phyloP scores from a whole-genome alignment of 2,888 invertebrate genomes.

The Scaptomyza cyrtandrae region DNA sequence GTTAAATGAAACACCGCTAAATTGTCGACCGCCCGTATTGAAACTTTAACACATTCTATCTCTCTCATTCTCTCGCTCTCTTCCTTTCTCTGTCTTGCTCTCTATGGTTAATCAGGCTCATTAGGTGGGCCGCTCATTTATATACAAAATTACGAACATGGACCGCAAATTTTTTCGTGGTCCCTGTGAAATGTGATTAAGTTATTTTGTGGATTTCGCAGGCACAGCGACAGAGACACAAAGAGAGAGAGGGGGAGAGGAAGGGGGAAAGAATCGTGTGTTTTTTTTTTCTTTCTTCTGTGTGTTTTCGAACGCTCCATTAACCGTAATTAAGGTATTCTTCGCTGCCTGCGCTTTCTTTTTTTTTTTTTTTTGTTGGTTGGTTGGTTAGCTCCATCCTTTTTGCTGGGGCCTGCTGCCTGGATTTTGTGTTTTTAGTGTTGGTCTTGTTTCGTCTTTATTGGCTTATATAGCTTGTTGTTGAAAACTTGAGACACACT shows the following conservation, averaged over 20 bases:
- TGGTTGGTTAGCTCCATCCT: constrained; percentile 13
- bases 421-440: constrained; percentile 29
- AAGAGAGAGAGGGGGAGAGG: neutral
- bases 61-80: constrained; percentile 3
- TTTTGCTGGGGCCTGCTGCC: constrained; percentile 42
- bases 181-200: constrained; percentile 81
- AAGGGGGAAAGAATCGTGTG: constrained; percentile 19
- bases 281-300: constrained; percentile 31
- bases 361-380: constrained; percentile 62
- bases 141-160: constrained; percentile 82
- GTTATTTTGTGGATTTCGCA: constrained; percentile 78
- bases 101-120: constrained; percentile 83
- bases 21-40: constrained; percentile 60
- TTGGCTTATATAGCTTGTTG: constrained; percentile 73
- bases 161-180: constrained; percentile 79
- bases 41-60: neutral
- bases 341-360: constrained; percentile 71
- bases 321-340: constrained; percentile 83
- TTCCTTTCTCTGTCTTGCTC: constrained; percentile 9
- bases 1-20: constrained; percentile 79
- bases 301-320: constrained; percentile 76
- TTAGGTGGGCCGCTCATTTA: constrained; percentile 83
- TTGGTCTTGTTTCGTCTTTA: constrained; percentile 67
- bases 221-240: neutral
- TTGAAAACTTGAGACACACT: constrained; percentile 74